A percentile compares a stretch with the other conserved stretches of the same genome.
phyloP scores from a whole-genome alignment of 1,140 invertebrate species.

The Bombyx mori region ASM3026992v2 NC_085133.1:1516501-1517000 shows the following conservation, averaged over 20 bases:
- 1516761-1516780: no score
- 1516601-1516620: conserved; percentile 5
- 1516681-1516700: conserved; percentile 30
- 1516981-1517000: conserved; percentile 40
- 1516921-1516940: conserved; percentile 15
- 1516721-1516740: not conserved
- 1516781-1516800: no score
- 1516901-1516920: no score
- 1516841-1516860: no score
- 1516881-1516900: no score
- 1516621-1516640: conserved; percentile 19
- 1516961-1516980: conserved; percentile 38
- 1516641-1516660: conserved; percentile 21
- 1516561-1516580: not conserved
- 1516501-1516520: not conserved
- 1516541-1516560: conserved; percentile 3
- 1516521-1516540: conserved; percentile 19
- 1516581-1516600: conserved; percentile 13
- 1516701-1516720: conserved; percentile 24
- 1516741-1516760: no score
- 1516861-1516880: no score
- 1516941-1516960: conserved; percentile 40
- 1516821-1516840: no score
- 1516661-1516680: conserved; percentile 1
- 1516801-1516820: no score